A percentile compares a stretch with the other conserved stretches of the same genome.
phyloP scores from a whole-genome alignment of 2,113 vertebrate genomes.

The Acinonyx jubatus region DNA sequence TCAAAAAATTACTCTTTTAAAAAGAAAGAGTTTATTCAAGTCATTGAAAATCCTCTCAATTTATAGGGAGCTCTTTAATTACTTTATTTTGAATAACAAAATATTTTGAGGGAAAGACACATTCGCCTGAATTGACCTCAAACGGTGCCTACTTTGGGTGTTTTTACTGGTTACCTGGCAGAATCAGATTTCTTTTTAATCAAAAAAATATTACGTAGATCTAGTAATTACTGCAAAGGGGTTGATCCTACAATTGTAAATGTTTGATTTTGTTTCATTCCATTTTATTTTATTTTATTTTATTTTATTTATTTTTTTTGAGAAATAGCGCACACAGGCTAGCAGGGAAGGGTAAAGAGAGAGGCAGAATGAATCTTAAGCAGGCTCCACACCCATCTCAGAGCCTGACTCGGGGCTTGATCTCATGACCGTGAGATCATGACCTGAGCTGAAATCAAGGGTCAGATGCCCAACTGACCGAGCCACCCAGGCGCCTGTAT shows the following conservation, averaged over 20 bases:
- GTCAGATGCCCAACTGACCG: no score
- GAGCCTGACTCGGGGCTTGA: no score
- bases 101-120: neutral
- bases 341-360: no score
- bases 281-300: neutral
- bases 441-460: no score
- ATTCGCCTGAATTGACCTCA: neutral
- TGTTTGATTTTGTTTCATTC: neutral
- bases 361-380: no score
- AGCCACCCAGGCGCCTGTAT: no score
- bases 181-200: neutral
- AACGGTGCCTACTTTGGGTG: neutral
- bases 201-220: neutral
- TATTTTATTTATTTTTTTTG: no score
- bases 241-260: neutral
- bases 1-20: neutral
- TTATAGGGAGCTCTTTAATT: neutral
- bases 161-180: neutral
- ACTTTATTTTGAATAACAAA: slow-evolving; percentile 18
- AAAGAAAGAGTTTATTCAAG: neutral
- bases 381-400: no score
- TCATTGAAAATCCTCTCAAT: neutral
- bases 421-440: no score
- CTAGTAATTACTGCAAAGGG: neutral
- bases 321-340: no score